phyloP scores from a whole-genome alignment of 2,797 vertebrate species.

The Brachymystax lenok region DNA sequence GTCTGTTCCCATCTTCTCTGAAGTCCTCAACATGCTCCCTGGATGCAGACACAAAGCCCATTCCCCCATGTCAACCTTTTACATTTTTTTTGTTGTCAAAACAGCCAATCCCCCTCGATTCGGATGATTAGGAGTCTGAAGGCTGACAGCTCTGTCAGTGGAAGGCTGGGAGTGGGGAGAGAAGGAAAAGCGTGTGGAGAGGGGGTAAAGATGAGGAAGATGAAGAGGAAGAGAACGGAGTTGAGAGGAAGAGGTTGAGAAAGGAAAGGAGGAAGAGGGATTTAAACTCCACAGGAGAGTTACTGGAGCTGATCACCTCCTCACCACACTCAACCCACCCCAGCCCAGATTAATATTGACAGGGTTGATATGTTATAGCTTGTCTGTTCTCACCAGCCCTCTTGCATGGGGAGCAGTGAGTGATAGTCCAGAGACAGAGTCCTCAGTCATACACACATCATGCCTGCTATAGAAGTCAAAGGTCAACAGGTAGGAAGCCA shows the following conservation, averaged over 20 bases:
- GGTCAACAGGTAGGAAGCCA: constrained; percentile 62
- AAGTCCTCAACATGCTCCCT: constrained; percentile 11
- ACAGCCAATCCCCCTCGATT: constrained; percentile 34
- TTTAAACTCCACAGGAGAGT: not conserved
- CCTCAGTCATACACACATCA: not conserved
- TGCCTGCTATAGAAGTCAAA: not conserved
- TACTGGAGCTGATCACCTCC: not conserved
- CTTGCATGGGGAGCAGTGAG: not conserved
- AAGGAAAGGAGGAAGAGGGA: too few species aligned
- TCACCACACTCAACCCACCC: not conserved
- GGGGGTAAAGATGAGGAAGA: too few species aligned
- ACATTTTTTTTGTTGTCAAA: constrained; percentile 24
- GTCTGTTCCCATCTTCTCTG: constrained; percentile 18
- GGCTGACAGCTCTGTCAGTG: constrained; percentile 28
- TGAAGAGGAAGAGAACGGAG: not conserved
- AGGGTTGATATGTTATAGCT: not conserved
- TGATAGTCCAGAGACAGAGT: not conserved
- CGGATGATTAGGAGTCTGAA: constrained; percentile 1
- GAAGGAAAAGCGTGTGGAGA: not conserved
- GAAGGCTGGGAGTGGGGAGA: not conserved
- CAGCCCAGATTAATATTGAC: not conserved
- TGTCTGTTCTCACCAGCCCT: not conserved
- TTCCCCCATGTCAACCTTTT: constrained; percentile 25
- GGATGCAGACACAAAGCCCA: constrained; percentile 12
- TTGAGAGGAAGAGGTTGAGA: not conserved